These are phyloP conservation scores for Cyphomyrus discorhynchus DNA, from an alignment of 2,113 vertebrate species.

Conservation along the genomic window DNA sequence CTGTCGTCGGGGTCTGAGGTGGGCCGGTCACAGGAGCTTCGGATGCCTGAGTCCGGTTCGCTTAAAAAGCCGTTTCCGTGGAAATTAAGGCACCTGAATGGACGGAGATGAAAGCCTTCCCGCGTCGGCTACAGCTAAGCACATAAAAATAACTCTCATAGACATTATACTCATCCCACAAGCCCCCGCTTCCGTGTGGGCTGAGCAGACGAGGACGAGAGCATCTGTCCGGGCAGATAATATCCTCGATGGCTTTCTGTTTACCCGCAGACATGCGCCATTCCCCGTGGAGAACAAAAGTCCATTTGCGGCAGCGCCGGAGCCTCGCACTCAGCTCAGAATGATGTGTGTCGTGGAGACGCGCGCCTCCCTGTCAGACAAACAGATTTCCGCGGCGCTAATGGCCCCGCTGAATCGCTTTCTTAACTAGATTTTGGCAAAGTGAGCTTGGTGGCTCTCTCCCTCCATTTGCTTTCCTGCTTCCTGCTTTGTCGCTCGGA, in stretches of 20 bases:
- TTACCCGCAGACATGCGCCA: neutral
- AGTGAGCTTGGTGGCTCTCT: neutral
- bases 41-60: neutral
- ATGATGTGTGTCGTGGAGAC: conserved; percentile 15
- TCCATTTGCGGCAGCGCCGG: conserved; percentile 2
- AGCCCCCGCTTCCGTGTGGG: neutral
- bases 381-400: neutral
- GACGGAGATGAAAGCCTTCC: neutral
- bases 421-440: conserved; percentile 20
- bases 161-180: neutral
- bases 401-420: conserved; percentile 26
- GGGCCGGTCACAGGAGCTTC: neutral
- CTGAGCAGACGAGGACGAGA: neutral
- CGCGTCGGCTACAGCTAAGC: neutral
- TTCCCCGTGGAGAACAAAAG: conserved; percentile 9
- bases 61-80: neutral
- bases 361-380: neutral
- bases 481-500: neutral
- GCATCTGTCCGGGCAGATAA: conserved; percentile 12
- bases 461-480: neutral
- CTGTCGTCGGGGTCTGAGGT: neutral
- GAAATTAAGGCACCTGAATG: neutral
- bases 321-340: neutral
- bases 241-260: neutral
- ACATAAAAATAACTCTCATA: neutral